phyloP scores from a whole-genome alignment of 2,888 invertebrate species.

The Iselma pallidipennis region DNA sequence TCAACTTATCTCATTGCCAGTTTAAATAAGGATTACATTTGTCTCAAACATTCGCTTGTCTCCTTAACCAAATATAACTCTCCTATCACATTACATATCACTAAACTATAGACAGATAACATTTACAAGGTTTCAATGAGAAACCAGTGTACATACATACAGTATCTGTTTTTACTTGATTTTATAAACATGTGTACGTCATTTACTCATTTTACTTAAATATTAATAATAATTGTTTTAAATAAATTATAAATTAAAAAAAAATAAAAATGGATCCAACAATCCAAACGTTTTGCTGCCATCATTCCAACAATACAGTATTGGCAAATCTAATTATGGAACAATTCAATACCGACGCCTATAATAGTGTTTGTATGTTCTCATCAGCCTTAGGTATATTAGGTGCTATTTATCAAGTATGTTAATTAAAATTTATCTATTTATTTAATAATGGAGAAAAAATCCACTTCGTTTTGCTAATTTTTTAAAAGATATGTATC shows the following conservation, averaged over 20 bases:
- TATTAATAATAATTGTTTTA: too few relatives aligned
- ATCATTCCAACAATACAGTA: conserved; percentile 66
- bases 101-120: not conserved
- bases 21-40: too few relatives aligned
- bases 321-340: conserved; percentile 68
- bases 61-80: not conserved
- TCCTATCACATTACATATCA: not conserved
- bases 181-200: not conserved
- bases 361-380: conserved; percentile 73
- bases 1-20: too few relatives aligned
- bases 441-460: conserved; percentile 8
- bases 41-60: too few relatives aligned
- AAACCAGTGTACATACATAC: not conserved
- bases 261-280: conserved; percentile 76
- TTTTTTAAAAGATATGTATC: not conserved
- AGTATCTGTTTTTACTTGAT: not conserved
- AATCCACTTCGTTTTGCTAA: not conserved
- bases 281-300: conserved; percentile 81
- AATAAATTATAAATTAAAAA: too few relatives aligned
- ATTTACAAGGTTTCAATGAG: not conserved
- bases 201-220: conserved; percentile 6
- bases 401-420: conserved; percentile 78
- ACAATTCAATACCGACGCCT: conserved; percentile 74
- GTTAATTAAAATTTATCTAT: conserved; percentile 4
- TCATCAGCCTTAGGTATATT: conserved; percentile 75